Percentiles rank a stretch among this genome's conserved stretches.
These are phyloP conservation scores for Balaeniceps rex DNA, from an alignment of 2,113 vertebrate genomes.

Conservation along the genomic window DNA sequence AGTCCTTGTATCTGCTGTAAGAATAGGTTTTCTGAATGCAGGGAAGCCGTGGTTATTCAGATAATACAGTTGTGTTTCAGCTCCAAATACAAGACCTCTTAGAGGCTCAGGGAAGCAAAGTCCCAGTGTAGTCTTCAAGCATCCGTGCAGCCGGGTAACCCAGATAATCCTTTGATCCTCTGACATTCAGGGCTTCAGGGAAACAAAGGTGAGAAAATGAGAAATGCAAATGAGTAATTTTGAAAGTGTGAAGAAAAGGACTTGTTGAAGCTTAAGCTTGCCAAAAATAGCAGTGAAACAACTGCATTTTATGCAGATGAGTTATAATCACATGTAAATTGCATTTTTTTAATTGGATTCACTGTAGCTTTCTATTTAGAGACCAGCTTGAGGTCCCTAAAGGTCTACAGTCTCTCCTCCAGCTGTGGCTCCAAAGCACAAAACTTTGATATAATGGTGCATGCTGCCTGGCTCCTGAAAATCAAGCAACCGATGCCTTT, in stretches of 20 bases:
- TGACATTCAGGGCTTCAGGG: not conserved
- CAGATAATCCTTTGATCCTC: constrained; percentile 16
- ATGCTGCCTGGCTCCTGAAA: not conserved
- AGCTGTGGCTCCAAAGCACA: not conserved
- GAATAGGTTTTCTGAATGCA: constrained; percentile 37
- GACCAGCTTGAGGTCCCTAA: not conserved
- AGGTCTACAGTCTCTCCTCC: not conserved
- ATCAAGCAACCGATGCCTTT: not conserved
- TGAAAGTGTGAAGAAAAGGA: not conserved
- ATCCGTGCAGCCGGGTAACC: not conserved
- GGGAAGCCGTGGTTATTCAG: not conserved
- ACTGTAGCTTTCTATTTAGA: not conserved
- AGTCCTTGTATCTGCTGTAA: not conserved
- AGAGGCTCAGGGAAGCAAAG: not conserved
- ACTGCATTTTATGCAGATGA: constrained; percentile 2
- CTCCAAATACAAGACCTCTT: not conserved
- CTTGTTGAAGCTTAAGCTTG: not conserved
- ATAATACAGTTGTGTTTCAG: not conserved
- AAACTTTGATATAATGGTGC: not conserved
- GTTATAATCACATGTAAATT: constrained; percentile 1
- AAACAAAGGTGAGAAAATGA: constrained; percentile 31
- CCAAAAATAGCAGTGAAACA: not conserved
- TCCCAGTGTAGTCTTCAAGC: not conserved
- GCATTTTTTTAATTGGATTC: not conserved
- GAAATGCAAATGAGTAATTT: constrained; percentile 10